Conservation (phyloP, 2,797 vertebrate genomes). For the Poecilia gillii region DNA sequence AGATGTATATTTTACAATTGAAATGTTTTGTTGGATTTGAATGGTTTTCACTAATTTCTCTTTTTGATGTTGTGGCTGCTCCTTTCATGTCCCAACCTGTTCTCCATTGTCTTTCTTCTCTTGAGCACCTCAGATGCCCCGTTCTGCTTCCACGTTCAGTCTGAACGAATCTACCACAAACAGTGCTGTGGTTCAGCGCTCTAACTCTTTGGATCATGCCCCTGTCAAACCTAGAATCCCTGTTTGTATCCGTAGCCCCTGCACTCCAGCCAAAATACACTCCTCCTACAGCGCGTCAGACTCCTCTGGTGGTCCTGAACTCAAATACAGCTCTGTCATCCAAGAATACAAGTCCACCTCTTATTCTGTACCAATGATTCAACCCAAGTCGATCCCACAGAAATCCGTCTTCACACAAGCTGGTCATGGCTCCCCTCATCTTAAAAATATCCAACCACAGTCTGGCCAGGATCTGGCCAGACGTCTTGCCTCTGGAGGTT, state of each 20-base stretch:
- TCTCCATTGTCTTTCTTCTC: constrained; percentile 47
- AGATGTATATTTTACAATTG: neutral
- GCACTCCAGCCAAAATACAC: constrained; percentile 59
- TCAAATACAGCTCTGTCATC: neutral
- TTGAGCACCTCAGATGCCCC: constrained; percentile 83
- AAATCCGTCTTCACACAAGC: constrained; percentile 8
- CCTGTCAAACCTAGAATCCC: constrained; percentile 76
- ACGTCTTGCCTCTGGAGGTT: constrained; percentile 10
- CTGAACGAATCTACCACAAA: constrained; percentile 82
- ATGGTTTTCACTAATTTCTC: neutral
- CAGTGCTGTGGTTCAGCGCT: constrained; percentile 80
- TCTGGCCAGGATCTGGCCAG: constrained; percentile 22
- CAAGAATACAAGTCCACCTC: constrained; percentile 25
- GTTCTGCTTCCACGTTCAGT: constrained; percentile 84
- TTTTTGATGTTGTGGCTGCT: neutral
- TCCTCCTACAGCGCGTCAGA: constrained; percentile 8
- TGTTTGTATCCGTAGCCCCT: constrained; percentile 72
- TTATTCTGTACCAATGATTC: constrained; percentile 23
- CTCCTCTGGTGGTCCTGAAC: constrained; percentile 7
- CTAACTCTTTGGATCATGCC: constrained; percentile 84
- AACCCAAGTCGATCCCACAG: constrained; percentile 11
- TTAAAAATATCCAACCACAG: constrained; percentile 25
- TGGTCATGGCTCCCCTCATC: constrained; percentile 14
- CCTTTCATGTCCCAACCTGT: constrained; percentile 30
- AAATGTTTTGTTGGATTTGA: neutral